These are phyloP conservation scores for Amblyjoppa proteus DNA, from an alignment of 2,888 invertebrate genomes.

Conservation along the genomic window DNA sequence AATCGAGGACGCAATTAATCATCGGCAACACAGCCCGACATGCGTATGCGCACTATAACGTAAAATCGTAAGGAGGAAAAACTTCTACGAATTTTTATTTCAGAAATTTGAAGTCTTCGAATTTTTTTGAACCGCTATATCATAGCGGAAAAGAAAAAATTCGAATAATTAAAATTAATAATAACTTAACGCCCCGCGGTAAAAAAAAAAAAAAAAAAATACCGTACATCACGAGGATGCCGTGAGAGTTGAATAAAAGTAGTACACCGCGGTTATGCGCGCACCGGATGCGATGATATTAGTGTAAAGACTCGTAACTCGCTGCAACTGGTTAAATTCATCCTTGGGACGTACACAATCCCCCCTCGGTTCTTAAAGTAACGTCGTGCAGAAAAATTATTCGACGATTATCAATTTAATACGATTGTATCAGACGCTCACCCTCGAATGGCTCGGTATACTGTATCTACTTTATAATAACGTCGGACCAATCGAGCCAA, in stretches of 20 bases:
- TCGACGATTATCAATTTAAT: constrained; percentile 65
- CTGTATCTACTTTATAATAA: constrained; percentile 63
- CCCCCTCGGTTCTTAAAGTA: background rate
- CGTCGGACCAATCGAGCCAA: constrained; percentile 63
- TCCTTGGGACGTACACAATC: constrained; percentile 25
- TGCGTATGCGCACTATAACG: background rate
- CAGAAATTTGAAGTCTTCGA: background rate
- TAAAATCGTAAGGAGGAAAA: background rate
- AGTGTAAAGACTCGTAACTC: constrained; percentile 33
- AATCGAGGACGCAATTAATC: constrained; percentile 30
- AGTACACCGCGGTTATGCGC: background rate
- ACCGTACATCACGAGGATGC: background rate
- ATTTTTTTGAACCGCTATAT: background rate
- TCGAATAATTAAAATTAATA: background rate
- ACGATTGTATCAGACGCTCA: constrained; percentile 59
- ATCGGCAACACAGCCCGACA: background rate
- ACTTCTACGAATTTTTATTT: background rate
- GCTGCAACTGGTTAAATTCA: constrained; percentile 43
- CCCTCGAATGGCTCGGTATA: constrained; percentile 29
- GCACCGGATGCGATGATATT: constrained; percentile 15
- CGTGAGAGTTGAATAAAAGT: background rate
- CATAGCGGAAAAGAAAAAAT: no score
- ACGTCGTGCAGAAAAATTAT: constrained; percentile 45
- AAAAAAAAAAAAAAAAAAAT: background rate
- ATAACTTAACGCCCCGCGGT: background rate